A percentile compares a stretch with the other conserved stretches of the same genome.
phyloP scores from a whole-genome alignment of 1,140 invertebrate genomes.

The Physella acuta region DNA sequence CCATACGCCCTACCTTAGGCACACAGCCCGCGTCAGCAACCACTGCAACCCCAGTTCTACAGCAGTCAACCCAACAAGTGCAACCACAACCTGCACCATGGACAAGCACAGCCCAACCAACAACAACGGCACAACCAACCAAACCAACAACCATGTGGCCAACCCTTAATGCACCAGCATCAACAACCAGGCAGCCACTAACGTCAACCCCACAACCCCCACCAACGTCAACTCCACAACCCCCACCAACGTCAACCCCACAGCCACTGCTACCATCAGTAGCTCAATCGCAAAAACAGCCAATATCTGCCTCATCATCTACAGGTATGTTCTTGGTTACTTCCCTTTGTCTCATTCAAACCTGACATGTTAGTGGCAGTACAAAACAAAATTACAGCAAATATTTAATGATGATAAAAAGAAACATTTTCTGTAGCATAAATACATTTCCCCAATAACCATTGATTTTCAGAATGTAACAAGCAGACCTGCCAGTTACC shows the following conservation, averaged over 20 bases:
- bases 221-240: neutral
- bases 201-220: neutral
- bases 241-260: neutral
- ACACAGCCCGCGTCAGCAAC: neutral
- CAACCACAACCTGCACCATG: neutral
- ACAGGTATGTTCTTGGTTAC: neutral
- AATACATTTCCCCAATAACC: no score
- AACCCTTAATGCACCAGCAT: neutral
- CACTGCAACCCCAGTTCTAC: neutral
- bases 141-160: neutral
- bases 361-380: no score
- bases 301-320: neutral
- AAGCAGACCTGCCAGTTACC: no score
- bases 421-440: no score
- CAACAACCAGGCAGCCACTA: neutral
- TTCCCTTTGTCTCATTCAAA: no score
- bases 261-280: neutral
- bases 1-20: no score
- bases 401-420: no score
- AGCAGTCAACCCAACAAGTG: neutral
- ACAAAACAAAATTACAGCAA: no score
- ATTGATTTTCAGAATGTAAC: no score
- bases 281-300: neutral
- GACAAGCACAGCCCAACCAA: neutral
- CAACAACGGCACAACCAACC: neutral